These are phyloP conservation scores for Drosophila pachea DNA, from an alignment of 1,140 invertebrate species.

Conservation along the genomic window DNA sequence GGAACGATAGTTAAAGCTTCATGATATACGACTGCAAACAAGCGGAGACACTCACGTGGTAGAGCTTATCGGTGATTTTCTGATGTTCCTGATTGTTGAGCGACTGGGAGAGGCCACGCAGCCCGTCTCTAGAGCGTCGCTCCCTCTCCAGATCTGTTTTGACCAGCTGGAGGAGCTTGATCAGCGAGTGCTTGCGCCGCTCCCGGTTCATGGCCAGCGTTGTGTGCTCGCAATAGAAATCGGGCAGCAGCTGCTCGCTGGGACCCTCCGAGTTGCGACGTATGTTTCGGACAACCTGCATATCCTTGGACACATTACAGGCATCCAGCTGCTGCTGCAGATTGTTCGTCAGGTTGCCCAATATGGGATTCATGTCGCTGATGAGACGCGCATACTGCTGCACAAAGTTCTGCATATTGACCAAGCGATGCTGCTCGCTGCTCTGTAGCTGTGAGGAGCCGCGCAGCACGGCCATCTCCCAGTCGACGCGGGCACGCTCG, in stretches of 20 bases:
- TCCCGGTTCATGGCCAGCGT: conserved; percentile 95
- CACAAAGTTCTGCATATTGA: conserved; percentile 88
- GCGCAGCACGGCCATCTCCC: conserved; percentile 92
- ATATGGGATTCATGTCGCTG: conserved; percentile 86
- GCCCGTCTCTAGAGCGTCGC: conserved; percentile 89
- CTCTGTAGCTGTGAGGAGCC: conserved; percentile 88
- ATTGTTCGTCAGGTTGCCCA: conserved; percentile 80
- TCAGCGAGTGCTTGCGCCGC: conserved; percentile 89
- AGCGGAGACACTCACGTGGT: conserved; percentile 83
- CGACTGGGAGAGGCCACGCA: conserved; percentile 94
- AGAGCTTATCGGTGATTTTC: conserved; percentile 93
- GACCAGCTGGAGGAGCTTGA: conserved; percentile 89
- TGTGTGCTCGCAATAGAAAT: conserved; percentile 96
- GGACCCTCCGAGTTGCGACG: conserved; percentile 79
- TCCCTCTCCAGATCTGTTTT: conserved; percentile 92
- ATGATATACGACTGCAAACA: neutral
- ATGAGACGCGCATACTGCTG: conserved; percentile 89
- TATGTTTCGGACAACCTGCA: conserved; percentile 76
- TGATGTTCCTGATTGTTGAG: conserved; percentile 94
- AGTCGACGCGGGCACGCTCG: conserved; percentile 93
- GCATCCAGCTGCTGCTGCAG: conserved; percentile 71
- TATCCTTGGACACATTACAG: conserved; percentile 76
- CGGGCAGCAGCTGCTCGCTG: conserved; percentile 91
- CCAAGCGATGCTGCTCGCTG: conserved; percentile 93
- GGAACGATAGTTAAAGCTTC: no score